Conservation (phyloP, 2,113 vertebrate genomes). For the Arenaria interpres region DNA sequence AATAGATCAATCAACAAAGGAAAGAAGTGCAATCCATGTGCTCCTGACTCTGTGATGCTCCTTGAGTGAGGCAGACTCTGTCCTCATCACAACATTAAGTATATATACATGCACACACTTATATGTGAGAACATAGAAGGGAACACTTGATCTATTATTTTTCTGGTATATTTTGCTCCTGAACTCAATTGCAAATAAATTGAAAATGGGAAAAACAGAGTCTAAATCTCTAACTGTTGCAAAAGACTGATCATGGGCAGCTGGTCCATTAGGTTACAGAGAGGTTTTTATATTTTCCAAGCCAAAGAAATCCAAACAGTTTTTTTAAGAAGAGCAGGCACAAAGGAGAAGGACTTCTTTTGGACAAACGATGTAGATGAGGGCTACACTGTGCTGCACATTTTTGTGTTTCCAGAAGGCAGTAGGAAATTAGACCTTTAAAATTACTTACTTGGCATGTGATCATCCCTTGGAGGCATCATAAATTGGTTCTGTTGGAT, state of each 20-base stretch:
- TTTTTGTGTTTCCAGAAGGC: not conserved
- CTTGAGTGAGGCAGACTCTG: not conserved
- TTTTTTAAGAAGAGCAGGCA: not conserved
- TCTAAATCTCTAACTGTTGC: not conserved
- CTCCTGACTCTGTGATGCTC: not conserved
- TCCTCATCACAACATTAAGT: not conserved
- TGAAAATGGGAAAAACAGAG: not conserved
- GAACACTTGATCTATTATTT: not conserved
- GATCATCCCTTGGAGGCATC: not conserved
- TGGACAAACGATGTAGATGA: not conserved
- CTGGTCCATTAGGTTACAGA: not conserved
- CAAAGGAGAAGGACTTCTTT: not conserved
- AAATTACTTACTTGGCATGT: not conserved
- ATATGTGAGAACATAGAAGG: not conserved
- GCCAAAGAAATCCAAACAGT: not conserved
- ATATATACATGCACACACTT: not conserved
- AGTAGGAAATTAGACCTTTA: not conserved
- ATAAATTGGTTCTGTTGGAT: not conserved
- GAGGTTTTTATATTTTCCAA: not conserved
- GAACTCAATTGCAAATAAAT: not conserved
- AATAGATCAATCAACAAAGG: not conserved
- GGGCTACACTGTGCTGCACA: not conserved
- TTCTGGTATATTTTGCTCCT: not conserved
- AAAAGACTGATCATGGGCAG: not conserved
- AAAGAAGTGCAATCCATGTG: not conserved